Evolutionary conservation across 2,797 vertebrate genomes (phyloP).

Genomic region (Crocodylus rhombifer): DNA sequence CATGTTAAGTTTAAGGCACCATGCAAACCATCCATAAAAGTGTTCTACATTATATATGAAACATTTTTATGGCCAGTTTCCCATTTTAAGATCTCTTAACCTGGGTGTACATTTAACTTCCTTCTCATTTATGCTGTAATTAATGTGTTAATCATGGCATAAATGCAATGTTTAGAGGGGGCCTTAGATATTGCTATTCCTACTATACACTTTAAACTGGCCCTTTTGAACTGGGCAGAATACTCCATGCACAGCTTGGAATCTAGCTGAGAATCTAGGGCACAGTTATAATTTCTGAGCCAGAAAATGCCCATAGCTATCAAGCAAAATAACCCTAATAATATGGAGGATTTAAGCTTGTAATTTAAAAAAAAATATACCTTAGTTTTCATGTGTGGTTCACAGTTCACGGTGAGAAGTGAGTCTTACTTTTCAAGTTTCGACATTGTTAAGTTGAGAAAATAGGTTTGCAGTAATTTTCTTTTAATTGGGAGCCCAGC

Average conservation of each 20-base stretch:
- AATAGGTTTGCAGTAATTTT: conserved; percentile 49
- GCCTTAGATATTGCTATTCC: no score
- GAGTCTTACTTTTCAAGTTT: conserved; percentile 42
- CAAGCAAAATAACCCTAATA: conserved; percentile 8
- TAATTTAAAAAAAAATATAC: conserved; percentile 22
- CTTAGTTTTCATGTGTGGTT: conserved; percentile 33
- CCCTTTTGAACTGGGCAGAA: not conserved
- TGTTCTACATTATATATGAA: no score
- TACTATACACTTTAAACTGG: not conserved
- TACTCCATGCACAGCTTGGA: not conserved
- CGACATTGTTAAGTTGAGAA: conserved; percentile 33
- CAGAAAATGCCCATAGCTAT: not conserved
- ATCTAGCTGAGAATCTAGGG: no score
- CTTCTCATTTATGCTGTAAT: no score
- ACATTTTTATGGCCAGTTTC: no score
- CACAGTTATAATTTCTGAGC: no score
- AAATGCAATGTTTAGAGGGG: no score
- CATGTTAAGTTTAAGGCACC: no score
- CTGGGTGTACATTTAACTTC: no score
- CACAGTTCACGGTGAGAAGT: conserved; percentile 46
- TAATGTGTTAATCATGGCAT: no score
- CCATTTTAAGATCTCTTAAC: no score
- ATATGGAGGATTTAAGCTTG: not conserved
- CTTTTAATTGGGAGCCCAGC: conserved; percentile 63
- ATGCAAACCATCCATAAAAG: no score